Percentiles rank a stretch among this genome's conserved stretches.
These are phyloP conservation scores for Bombus superbus DNA, from an alignment of 1,140 invertebrate species.

Conservation along the genomic window DNA sequence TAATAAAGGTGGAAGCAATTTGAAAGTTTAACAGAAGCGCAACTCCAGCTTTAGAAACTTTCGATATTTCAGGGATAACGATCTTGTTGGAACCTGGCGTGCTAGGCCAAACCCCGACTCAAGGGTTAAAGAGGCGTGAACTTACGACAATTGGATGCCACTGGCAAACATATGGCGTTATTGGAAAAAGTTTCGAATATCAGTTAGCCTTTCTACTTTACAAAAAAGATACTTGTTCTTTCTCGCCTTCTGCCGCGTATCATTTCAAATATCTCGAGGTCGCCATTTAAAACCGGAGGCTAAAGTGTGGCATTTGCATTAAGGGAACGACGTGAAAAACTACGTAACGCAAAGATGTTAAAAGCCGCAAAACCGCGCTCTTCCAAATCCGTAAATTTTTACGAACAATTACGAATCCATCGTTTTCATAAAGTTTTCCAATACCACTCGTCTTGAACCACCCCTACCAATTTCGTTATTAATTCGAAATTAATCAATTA, in stretches of 20 bases:
- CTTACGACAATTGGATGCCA: constrained; percentile 66
- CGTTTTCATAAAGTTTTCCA: too few relatives aligned
- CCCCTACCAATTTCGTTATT: too few relatives aligned
- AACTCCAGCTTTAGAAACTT: constrained; percentile 35
- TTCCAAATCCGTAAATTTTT: too few relatives aligned
- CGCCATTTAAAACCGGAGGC: not conserved
- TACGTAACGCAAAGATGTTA: too few relatives aligned
- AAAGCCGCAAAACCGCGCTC: too few relatives aligned
- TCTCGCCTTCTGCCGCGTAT: not conserved
- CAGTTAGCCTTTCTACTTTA: constrained; percentile 23
- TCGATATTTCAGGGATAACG: constrained; percentile 61
- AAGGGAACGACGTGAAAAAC: too few relatives aligned
- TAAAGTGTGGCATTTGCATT: not conserved
- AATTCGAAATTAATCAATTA: too few relatives aligned
- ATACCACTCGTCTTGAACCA: too few relatives aligned
- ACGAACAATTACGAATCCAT: too few relatives aligned
- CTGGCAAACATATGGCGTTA: constrained; percentile 57
- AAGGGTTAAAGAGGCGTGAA: constrained; percentile 61
- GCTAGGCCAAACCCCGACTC: constrained; percentile 11
- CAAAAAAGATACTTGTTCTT: not conserved
- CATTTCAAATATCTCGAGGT: not conserved
- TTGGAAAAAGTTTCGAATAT: constrained; percentile 55
- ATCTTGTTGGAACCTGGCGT: constrained; percentile 50
- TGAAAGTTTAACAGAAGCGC: constrained; percentile 41
- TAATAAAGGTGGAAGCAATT: constrained; percentile 58